These are phyloP conservation scores for Leptonema lineaticorne DNA, from an alignment of 1,140 invertebrate genomes.

Conservation along the genomic window DNA sequence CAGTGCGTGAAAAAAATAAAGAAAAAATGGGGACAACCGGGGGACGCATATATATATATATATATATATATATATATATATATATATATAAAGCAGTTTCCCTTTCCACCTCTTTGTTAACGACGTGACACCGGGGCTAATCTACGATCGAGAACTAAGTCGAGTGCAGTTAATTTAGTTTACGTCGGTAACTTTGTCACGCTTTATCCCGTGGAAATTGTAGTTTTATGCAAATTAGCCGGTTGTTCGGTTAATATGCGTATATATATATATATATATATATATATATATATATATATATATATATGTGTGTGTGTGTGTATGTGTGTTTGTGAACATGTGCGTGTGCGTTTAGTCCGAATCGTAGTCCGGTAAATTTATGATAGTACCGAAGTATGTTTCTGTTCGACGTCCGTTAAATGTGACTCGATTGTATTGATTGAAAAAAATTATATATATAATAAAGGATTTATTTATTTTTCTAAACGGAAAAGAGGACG, in stretches of 20 bases:
- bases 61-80: too few species aligned
- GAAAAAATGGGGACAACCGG: neutral
- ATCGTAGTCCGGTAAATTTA: too few species aligned
- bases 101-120: too few species aligned
- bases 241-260: neutral
- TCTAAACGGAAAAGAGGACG: too few species aligned
- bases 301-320: neutral
- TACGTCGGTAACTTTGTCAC: neutral
- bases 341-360: too few species aligned
- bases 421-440: too few species aligned
- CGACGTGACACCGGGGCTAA: too few species aligned
- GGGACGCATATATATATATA: neutral
- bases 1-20: neutral
- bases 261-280: neutral
- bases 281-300: slow-evolving; percentile 2
- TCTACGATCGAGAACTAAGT: neutral
- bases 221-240: neutral
- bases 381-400: too few species aligned
- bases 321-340: neutral
- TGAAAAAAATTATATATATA: too few species aligned
- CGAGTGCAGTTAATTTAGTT: neutral
- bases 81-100: too few species aligned
- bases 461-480: too few species aligned
- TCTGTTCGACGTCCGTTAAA: too few species aligned
- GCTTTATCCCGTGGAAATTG: neutral